phyloP scores from a whole-genome alignment of 2,888 invertebrate species.

The Panorpa germanica region DNA sequence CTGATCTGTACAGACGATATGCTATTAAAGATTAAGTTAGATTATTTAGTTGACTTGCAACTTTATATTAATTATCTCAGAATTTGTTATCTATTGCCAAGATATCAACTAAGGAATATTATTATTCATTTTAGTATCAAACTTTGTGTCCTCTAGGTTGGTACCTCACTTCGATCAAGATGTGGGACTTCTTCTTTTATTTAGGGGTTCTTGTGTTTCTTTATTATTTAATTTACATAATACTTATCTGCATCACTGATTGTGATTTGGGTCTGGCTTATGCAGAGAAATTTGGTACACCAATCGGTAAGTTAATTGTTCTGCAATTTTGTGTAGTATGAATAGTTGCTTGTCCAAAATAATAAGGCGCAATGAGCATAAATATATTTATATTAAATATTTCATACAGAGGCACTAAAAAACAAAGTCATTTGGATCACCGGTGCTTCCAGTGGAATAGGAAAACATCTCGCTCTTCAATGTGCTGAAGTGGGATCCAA shows the following conservation, averaged over 20 bases:
- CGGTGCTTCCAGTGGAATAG: conserved; percentile 72
- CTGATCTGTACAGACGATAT: too few species aligned
- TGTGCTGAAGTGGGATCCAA: conserved; percentile 45
- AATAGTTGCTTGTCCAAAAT: not conserved
- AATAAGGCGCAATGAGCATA: not conserved
- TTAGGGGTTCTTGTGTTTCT: conserved; percentile 19
- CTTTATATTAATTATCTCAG: too few species aligned
- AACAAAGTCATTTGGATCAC: conserved; percentile 70
- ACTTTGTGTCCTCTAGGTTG: too few species aligned
- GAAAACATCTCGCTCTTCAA: conserved; percentile 48
- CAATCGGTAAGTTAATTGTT: conserved; percentile 28
- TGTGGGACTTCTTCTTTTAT: conserved; percentile 20
- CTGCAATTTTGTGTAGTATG: conserved; percentile 1
- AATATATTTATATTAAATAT: not conserved
- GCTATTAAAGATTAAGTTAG: too few species aligned
- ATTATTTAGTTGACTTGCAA: too few species aligned
- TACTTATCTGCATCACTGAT: conserved; percentile 32
- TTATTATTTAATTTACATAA: conserved; percentile 30
- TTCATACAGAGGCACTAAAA: conserved; percentile 25
- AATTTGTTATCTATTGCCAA: too few species aligned
- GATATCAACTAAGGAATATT: too few species aligned
- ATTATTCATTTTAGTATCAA: too few species aligned
- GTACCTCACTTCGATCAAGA: too few species aligned
- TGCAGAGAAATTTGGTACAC: conserved; percentile 38
- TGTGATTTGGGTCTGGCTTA: conserved; percentile 37